Evolutionary conservation across 2,113 vertebrate species (phyloP).

Genomic region (Geococcyx californianus): DNA sequence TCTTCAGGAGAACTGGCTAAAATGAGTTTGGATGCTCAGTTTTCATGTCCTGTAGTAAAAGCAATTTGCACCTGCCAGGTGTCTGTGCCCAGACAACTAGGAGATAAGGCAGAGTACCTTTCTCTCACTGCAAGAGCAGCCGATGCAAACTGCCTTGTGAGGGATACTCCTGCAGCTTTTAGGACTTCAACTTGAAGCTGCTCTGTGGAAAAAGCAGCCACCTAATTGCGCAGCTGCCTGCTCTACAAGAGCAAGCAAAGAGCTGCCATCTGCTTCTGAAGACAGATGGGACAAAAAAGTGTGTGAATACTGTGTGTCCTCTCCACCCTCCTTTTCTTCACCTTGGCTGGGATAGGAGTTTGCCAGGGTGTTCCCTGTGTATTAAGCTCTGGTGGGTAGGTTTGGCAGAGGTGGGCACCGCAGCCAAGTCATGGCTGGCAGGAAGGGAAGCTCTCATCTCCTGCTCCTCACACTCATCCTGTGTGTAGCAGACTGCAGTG

Average conservation of each 20-base stretch:
- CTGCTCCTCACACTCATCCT: background rate
- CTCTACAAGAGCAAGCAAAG: background rate
- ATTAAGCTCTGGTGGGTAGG: background rate
- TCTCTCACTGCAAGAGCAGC: background rate
- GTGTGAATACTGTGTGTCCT: background rate
- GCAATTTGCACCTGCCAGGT: background rate
- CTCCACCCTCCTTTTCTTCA: background rate
- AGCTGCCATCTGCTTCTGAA: background rate
- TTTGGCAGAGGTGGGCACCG: background rate
- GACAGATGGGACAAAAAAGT: background rate
- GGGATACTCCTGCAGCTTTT: background rate
- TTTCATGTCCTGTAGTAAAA: background rate
- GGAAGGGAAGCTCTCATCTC: background rate
- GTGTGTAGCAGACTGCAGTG: background rate
- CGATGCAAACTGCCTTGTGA: background rate
- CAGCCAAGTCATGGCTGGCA: accelerated
- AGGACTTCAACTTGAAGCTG: background rate
- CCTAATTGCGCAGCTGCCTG: background rate
- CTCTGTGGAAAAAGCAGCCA: background rate
- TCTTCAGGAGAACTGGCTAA: background rate
- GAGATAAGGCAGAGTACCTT: background rate
- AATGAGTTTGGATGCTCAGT: background rate
- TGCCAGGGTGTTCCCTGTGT: background rate
- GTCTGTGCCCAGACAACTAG: background rate
- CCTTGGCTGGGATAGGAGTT: background rate